phyloP scores from a whole-genome alignment of 2,797 vertebrate species.

The Nannoperca obscura region DNA sequence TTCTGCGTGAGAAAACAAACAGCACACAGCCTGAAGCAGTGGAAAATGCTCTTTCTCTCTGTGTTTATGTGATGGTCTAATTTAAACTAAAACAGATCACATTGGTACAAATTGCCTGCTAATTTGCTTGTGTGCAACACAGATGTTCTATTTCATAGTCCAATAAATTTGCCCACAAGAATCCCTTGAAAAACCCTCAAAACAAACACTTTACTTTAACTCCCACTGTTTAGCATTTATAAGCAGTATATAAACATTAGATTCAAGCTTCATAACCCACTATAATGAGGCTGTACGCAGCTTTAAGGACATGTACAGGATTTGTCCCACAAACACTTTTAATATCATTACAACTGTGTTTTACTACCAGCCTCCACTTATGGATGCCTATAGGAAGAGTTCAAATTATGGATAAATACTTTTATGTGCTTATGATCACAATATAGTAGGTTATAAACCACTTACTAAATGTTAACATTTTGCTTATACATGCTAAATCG shows the following conservation, averaged over 20 bases:
- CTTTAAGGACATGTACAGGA: not conserved
- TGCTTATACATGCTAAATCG: not conserved
- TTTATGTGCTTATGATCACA: not conserved
- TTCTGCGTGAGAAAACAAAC: conserved; percentile 71
- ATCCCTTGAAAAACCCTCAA: conserved; percentile 8
- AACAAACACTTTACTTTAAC: not conserved
- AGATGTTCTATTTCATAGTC: conserved; percentile 59
- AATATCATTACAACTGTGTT: not conserved
- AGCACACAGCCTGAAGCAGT: conserved; percentile 7
- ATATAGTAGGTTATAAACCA: not conserved
- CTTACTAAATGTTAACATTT: not conserved
- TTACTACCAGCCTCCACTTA: not conserved
- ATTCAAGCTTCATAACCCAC: not conserved
- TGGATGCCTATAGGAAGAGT: not conserved
- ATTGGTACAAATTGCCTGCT: conserved; percentile 65
- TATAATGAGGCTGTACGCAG: not conserved
- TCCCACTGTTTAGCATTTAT: not conserved
- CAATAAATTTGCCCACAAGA: conserved; percentile 50
- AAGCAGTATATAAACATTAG: not conserved
- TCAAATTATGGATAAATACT: not conserved
- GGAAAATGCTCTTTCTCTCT: conserved; percentile 53
- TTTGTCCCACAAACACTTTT: not conserved
- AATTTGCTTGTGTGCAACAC: conserved; percentile 57
- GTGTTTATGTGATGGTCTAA: conserved; percentile 67
- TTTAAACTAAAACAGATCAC: conserved; percentile 67